Evolutionary conservation across 2,113 vertebrate genomes (phyloP), one percentile per base, ranked within the genome.

Genomic region (Kryptolebias marmoratus): DNA sequence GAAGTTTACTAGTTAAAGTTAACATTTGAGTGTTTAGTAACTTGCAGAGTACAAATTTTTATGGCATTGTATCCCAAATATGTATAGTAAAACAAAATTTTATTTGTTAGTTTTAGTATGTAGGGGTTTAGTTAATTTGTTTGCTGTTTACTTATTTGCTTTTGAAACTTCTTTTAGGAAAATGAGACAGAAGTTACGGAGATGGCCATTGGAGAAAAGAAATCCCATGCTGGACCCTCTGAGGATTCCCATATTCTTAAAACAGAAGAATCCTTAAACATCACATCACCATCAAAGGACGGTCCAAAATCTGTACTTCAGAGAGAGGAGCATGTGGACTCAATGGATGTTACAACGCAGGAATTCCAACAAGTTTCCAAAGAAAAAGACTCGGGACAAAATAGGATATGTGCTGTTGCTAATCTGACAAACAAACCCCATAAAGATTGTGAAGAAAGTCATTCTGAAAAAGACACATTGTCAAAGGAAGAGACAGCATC

Each of bases 81-180:
- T 53, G 2, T 10, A 53, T 27, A 11, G 2, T 53, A 27, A 27
- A 5, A 30, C 13, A 36, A 36, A 4, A 30, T 30, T 13, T 58
- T 15, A 18, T 58, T 39, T 36, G 12, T 10, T 36, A 10, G 5
- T 8, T 4, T n/a, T 42, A 13, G 0, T 64, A n/a, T 15, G 11
- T 44, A 30, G 5, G 5, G n/a, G 5, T 18, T 32, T 36, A 16
- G 16, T 36, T 59, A 3, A n/a, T 39, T 5, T 15, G 32, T 14
- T 58, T 32, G 22, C 27, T 30, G 6, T 30, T 56, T 56, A 31
- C 14, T 15, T 32, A 11, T 0, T 31, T 69, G 9, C 50, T 30
- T 63, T 75, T 11, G 22, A n/a, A 27, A 27, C 11, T 53, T 71
- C 28, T 76, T 50, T 74, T 54, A 89, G 89, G 71, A 82, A 1